Conservation (phyloP, 2,113 vertebrate genomes). For the Peromyscus maniculatus region DNA sequence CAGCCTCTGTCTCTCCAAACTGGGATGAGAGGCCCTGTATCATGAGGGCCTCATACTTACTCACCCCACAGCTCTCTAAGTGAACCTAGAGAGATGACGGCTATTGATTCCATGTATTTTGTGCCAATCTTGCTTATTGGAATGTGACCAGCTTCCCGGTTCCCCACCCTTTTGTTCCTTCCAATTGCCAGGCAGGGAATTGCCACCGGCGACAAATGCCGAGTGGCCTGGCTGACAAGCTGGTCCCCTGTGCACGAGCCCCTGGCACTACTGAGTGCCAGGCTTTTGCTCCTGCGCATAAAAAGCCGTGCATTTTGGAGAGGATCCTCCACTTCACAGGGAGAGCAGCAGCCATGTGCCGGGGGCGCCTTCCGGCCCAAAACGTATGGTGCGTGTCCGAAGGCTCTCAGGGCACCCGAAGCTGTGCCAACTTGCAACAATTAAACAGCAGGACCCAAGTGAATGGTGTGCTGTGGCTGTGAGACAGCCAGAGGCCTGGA, state of each 20-base stretch:
- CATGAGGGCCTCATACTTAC: neutral
- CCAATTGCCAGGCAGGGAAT: neutral
- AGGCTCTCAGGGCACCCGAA: conserved; percentile 43
- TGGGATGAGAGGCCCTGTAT: neutral
- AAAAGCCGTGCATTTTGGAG: conserved; percentile 38
- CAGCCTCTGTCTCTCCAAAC: neutral
- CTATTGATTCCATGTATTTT: neutral
- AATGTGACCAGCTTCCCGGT: neutral
- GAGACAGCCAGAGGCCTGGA: conserved; percentile 61
- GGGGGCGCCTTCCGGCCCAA: conserved; percentile 39
- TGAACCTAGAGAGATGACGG: accelerated
- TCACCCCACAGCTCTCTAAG: neutral
- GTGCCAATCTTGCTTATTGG: neutral
- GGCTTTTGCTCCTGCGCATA: conserved; percentile 11
- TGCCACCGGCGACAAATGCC: neutral
- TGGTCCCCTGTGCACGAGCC: neutral
- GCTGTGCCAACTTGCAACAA: conserved; percentile 60
- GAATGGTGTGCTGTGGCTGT: neutral
- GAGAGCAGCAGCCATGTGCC: neutral
- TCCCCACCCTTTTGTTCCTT: neutral
- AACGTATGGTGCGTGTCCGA: conserved; percentile 64
- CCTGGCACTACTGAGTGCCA: neutral
- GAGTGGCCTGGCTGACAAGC: neutral
- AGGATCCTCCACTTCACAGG: conserved; percentile 63
- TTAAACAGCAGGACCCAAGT: conserved; percentile 69